Conservation (phyloP, 1,140 invertebrate species). For the Aradophagus sp. region DNA sequence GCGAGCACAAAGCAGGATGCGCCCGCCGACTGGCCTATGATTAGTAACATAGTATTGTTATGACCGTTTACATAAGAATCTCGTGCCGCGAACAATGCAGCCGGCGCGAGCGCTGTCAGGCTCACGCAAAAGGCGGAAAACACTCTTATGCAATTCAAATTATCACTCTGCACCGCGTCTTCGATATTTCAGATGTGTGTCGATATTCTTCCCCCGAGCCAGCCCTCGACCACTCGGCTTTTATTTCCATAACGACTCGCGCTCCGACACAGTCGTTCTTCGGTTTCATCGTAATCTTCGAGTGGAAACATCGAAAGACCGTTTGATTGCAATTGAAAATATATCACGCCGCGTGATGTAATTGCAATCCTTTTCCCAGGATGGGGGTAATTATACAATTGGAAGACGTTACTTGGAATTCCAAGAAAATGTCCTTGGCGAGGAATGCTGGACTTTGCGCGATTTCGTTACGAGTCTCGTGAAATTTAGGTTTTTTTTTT, state of each 20-base stretch:
- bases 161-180: constrained; percentile 52
- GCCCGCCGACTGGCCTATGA: constrained; percentile 57
- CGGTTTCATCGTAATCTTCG: no score
- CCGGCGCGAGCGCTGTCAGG: constrained; percentile 47
- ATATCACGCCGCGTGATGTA: no score
- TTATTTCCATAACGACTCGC: background rate
- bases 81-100: constrained; percentile 63
- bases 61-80: constrained; percentile 69
- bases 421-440: no score
- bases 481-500: no score
- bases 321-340: no score
- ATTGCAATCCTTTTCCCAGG: no score
- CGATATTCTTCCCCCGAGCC: constrained; percentile 12
- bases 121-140: constrained; percentile 56
- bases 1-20: constrained; percentile 57
- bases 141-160: constrained; percentile 63
- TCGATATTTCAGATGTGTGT: constrained; percentile 48
- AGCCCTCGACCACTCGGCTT: background rate
- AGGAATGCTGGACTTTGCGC: no score
- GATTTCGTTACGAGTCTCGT: no score
- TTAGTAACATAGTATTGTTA: constrained; percentile 66
- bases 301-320: no score
- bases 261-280: no score
- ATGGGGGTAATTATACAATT: no score
- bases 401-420: no score